These are phyloP conservation scores for Xiphorhynchus elegans DNA, from an alignment of 2,113 vertebrate species.

Conservation along the genomic window DNA sequence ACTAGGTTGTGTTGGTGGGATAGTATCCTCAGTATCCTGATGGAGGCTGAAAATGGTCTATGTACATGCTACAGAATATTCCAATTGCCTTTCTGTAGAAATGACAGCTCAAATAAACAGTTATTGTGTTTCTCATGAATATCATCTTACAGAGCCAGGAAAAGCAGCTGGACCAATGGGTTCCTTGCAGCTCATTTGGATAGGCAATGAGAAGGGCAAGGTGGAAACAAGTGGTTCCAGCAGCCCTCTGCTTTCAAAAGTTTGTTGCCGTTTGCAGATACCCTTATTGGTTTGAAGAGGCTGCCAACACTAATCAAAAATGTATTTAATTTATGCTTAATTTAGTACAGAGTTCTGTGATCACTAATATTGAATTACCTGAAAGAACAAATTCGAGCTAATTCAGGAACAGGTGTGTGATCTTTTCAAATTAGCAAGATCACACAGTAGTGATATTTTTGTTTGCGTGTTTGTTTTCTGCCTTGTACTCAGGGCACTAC, in stretches of 20 bases:
- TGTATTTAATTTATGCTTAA: background rate
- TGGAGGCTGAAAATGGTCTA: background rate
- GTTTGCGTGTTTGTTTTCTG: background rate
- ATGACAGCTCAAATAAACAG: background rate
- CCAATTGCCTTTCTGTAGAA: background rate
- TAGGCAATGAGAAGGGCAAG: background rate
- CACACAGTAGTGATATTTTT: background rate
- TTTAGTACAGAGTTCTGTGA: background rate
- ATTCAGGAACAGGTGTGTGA: background rate
- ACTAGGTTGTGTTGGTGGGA: background rate
- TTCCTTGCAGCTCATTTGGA: background rate
- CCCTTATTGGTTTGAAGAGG: background rate
- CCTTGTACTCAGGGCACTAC: rapidly evolving
- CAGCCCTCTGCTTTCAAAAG: background rate
- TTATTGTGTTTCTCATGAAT: background rate
- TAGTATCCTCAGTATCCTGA: background rate
- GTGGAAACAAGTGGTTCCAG: background rate
- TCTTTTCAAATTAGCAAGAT: background rate
- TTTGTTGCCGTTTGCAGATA: background rate
- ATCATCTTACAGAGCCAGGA: background rate
- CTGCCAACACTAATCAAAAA: background rate
- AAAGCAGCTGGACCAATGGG: background rate
- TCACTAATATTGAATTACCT: background rate
- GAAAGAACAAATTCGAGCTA: background rate
- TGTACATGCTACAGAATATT: background rate